Conservation (phyloP, 2,888 invertebrate genomes). For the Leptopterna dolabrata region DNA sequence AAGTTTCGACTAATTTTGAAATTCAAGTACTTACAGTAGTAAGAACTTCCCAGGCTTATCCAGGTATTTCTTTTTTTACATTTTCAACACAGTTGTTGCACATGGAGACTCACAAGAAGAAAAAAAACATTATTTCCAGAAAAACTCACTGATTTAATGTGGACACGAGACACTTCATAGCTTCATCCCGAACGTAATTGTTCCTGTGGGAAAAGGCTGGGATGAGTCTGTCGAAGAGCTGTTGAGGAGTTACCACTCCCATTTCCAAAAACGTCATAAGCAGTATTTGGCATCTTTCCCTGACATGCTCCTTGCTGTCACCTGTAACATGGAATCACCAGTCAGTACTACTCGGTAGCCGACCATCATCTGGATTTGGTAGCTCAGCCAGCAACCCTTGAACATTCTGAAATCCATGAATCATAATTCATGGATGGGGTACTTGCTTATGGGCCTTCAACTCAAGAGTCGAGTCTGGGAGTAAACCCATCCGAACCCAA, state of each 20-base stretch:
- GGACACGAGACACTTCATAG: conserved; percentile 83
- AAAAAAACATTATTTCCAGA: not conserved
- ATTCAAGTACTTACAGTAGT: too few species aligned
- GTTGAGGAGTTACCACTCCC: conserved; percentile 76
- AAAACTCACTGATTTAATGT: conserved; percentile 82
- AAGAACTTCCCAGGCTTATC: too few species aligned
- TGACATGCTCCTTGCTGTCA: conserved; percentile 74
- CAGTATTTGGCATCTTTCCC: conserved; percentile 80
- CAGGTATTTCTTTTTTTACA: too few species aligned
- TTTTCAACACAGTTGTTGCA: too few species aligned
- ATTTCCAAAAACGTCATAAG: conserved; percentile 80
- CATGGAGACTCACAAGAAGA: too few species aligned
- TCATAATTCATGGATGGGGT: too few species aligned
- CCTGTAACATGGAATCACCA: conserved; percentile 66
- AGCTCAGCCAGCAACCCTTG: too few species aligned
- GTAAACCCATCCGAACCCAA: too few species aligned
- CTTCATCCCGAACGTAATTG: conserved; percentile 91
- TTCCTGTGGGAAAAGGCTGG: conserved; percentile 88
- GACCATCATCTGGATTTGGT: not conserved
- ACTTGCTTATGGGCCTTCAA: too few species aligned
- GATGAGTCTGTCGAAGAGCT: conserved; percentile 78
- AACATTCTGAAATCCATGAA: too few species aligned
- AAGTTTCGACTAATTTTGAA: too few species aligned
- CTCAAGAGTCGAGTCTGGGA: too few species aligned
- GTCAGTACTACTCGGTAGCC: not conserved